These are phyloP conservation scores for Tretioscincus oriximinensis DNA, from an alignment of 2,113 vertebrate genomes.

Conservation along the genomic window DNA sequence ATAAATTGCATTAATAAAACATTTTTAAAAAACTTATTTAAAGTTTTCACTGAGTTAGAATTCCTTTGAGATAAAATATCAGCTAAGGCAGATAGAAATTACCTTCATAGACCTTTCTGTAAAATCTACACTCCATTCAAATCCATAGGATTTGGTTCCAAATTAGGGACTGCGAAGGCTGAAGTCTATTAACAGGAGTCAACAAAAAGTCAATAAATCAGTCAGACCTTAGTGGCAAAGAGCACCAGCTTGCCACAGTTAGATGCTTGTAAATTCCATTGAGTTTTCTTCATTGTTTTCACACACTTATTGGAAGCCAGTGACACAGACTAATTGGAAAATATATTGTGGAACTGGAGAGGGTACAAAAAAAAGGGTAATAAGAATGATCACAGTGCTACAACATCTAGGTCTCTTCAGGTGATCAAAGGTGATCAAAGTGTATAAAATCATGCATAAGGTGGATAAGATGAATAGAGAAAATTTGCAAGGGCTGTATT, in stretches of 20 bases:
- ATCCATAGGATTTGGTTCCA: background rate
- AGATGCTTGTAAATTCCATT: background rate
- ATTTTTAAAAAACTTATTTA: background rate
- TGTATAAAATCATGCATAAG: no score
- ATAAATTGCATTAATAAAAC: background rate
- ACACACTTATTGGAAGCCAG: no score
- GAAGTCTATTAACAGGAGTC: background rate
- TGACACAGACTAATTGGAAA: no score
- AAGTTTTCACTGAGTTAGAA: background rate
- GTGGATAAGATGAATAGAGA: no score
- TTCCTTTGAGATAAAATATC: background rate
- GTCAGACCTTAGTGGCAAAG: background rate
- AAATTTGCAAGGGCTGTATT: no score
- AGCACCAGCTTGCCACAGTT: background rate
- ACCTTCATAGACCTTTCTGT: background rate
- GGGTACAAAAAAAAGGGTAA: no score
- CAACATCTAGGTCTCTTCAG: no score
- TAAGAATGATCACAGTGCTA: no score
- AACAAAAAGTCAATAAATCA: constrained; percentile 10
- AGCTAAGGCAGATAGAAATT: background rate
- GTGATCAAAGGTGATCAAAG: no score
- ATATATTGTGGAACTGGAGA: no score
- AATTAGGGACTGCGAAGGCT: background rate
- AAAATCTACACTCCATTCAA: background rate
- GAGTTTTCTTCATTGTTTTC: background rate